Base-by-base conservation (phyloP, 2,888 invertebrate genomes). In the Synanthedon myopaeformis region DNA sequence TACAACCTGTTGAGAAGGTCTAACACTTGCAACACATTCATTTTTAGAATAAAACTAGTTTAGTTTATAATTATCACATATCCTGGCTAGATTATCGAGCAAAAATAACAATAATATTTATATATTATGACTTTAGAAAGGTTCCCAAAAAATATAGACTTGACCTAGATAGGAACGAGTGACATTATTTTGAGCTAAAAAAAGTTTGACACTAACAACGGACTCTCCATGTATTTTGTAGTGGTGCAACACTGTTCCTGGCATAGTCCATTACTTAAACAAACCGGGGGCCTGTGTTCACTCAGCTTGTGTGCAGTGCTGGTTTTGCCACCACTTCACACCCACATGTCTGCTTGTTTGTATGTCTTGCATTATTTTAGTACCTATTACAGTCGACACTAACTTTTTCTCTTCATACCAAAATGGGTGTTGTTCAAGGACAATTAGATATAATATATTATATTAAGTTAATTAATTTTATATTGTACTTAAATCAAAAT, bases 241-340 rank as follows among this genome's bases (percentile, higher is more conserved):
- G 60, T 59, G 54, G 61, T 41, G 48, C 52, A 55, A 60, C 70
- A 65, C 61, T 76, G 75, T 70, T 76, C 72, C 77, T 78, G 78
- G 76, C 78, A 74, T 69, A 79, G 83, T 81, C 83, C 85, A 85
- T 85, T 85, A 85, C 80, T 81, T 84, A 77, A 84, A 82, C 81
- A 85, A 85, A 85, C 82, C 64, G 61, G 66, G 23, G 65, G 49
- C 28, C 35, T 35, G 35, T 35, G 35, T 35, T 35, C 35, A 35
- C 35, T 35, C 35, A 35, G 35, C 35, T 66, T 74, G 72, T 78
- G 74, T 78, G 74, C 70, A 67, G 75, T 69, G 72, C 62, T 68
- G 66, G 74, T 71, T 67, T 74, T 69, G 72, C 62, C 69, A 66
- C 77, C 81, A 82, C 83, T 83, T 82, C 70, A 75, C 83, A 81